Conservation (phyloP, 1,140 invertebrate species). For the Diabrotica undecimpunctata region DNA sequence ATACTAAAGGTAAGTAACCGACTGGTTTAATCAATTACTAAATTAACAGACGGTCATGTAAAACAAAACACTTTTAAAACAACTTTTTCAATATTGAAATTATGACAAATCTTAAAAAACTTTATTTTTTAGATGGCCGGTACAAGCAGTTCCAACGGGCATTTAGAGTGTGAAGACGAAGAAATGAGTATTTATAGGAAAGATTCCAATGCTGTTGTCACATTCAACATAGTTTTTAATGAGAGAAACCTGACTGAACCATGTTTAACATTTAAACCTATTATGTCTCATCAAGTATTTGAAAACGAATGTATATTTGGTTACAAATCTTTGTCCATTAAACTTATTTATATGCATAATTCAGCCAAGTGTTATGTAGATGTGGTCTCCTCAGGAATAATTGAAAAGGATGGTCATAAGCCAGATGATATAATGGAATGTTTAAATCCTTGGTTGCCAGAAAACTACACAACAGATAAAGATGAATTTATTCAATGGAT, state of each 20-base stretch:
- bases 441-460: conserved; percentile 55
- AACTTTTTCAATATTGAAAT: too few relatives aligned
- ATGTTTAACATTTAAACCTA: conserved; percentile 63
- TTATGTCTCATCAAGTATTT: conserved; percentile 93
- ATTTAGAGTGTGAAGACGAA: conserved; percentile 12
- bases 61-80: too few relatives aligned
- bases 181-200: conserved; percentile 31
- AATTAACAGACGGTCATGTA: too few relatives aligned
- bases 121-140: conserved; percentile 27
- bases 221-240: conserved; percentile 28
- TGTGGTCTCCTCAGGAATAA: conserved; percentile 61
- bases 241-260: conserved; percentile 11
- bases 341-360: conserved; percentile 79
- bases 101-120: too few relatives aligned
- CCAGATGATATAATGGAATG: conserved; percentile 78
- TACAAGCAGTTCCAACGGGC: conserved; percentile 17
- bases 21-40: too few relatives aligned
- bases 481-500: conserved; percentile 66
- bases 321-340: conserved; percentile 77
- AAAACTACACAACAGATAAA: conserved; percentile 61
- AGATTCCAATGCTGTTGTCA: conserved; percentile 26
- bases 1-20: too few relatives aligned
- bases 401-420: conserved; percentile 60
- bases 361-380: conserved; percentile 71
- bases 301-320: conserved; percentile 91